phyloP scores from a whole-genome alignment of 2,113 vertebrate species.

The Mormoops blainvillei region DNA sequence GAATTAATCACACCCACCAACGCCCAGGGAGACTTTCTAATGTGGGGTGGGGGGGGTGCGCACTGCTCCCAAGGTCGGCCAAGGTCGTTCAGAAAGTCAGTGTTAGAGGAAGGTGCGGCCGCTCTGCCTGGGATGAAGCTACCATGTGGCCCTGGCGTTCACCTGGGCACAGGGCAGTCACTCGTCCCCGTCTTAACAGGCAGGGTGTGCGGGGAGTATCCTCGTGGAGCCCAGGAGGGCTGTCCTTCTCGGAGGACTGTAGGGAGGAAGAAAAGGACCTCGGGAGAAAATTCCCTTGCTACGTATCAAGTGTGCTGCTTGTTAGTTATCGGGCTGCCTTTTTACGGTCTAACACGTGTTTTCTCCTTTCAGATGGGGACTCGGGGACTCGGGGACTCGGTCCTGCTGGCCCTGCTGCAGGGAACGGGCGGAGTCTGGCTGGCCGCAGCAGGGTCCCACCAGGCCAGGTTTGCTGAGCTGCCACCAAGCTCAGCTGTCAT shows the following conservation, averaged over 20 bases:
- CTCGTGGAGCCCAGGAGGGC: no score
- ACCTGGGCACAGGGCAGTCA: not conserved
- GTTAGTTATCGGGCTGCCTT: rapidly evolving
- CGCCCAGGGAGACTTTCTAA: not conserved
- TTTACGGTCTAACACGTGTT: rapidly evolving
- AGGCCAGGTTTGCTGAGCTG: rapidly evolving
- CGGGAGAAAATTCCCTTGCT: not conserved
- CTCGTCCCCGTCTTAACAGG: no score
- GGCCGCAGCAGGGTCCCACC: rapidly evolving
- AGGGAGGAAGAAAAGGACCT: no score
- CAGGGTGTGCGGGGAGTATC: not conserved
- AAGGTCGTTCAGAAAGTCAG: not conserved
- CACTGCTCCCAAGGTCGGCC: rapidly evolving
- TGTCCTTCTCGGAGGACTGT: rapidly evolving
- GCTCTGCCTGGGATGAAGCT: not conserved
- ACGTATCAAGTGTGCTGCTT: rapidly evolving
- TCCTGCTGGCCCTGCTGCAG: rapidly evolving
- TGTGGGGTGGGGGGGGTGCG: rapidly evolving
- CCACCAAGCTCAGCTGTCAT: rapidly evolving
- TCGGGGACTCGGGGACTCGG: no score
- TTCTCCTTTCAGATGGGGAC: rapidly evolving
- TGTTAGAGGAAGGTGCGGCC: not conserved
- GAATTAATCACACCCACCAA: not conserved
- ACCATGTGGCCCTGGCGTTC: rapidly evolving
- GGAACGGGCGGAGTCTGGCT: rapidly evolving